phyloP scores from a whole-genome alignment of 2,888 invertebrate species.

The Tethea ocularis region DNA sequence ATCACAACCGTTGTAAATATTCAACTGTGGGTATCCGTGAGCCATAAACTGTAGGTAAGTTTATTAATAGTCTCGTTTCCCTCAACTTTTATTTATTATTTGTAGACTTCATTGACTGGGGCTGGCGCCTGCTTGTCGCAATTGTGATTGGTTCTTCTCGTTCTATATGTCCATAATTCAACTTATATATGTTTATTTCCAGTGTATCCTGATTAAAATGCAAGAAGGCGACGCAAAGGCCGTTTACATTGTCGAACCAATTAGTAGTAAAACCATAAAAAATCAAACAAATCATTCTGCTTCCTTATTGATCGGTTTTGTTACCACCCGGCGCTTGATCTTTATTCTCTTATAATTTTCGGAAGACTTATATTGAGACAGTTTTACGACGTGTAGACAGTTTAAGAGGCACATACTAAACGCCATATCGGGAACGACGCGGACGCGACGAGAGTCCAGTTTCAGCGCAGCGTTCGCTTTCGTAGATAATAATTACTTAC shows the following conservation, averaged over 20 bases:
- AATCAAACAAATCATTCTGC: conserved; percentile 69
- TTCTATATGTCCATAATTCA: conserved; percentile 73
- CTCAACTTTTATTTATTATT: conserved; percentile 73
- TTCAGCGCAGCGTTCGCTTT: conserved; percentile 31
- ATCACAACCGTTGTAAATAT: conserved; percentile 41
- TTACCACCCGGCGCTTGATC: conserved; percentile 49
- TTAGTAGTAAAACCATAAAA: conserved; percentile 71
- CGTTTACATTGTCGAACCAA: conserved; percentile 76
- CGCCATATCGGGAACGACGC: conserved; percentile 49
- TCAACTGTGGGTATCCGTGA: conserved; percentile 32
- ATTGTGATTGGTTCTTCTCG: conserved; percentile 80
- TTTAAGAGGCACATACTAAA: conserved; percentile 54
- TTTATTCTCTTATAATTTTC: conserved; percentile 63
- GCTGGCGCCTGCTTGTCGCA: conserved; percentile 77
- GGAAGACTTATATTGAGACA: conserved; percentile 62
- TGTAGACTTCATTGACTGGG: conserved; percentile 74
- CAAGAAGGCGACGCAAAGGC: conserved; percentile 68
- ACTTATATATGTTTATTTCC: conserved; percentile 69
- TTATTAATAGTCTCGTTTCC: conserved; percentile 64
- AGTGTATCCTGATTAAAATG: conserved; percentile 76
- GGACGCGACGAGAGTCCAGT: conserved; percentile 24
- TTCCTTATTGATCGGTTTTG: conserved; percentile 67
- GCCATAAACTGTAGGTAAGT: conserved; percentile 42
- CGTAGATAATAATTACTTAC: conserved; percentile 29
- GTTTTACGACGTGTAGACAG: conserved; percentile 74